phyloP scores from a whole-genome alignment of 2,113 vertebrate genomes.

The Epinephelus moara region DNA sequence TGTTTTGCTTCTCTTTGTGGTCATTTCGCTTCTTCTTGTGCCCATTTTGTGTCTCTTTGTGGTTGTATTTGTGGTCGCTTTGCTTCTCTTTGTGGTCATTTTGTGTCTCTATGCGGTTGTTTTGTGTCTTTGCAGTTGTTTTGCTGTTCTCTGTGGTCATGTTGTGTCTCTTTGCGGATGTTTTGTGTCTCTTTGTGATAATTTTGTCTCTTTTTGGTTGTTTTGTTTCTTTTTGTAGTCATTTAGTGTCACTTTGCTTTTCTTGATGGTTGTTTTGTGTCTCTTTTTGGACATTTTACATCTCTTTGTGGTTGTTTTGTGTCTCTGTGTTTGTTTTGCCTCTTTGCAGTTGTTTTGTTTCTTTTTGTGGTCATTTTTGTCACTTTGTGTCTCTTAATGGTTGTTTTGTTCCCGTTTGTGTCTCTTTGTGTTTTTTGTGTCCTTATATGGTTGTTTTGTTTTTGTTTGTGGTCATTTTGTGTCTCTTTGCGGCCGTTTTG shows the following conservation, averaged over 20 bases:
- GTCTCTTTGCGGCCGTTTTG: background rate
- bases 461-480: no score
- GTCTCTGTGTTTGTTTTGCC: background rate
- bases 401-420: background rate
- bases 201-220: background rate
- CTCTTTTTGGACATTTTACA: background rate
- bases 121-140: no score
- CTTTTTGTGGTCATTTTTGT: no score
- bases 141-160: no score
- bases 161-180: no score
- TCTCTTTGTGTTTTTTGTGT: background rate
- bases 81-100: background rate
- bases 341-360: background rate
- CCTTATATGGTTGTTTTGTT: background rate
- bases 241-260: background rate
- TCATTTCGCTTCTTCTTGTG: background rate
- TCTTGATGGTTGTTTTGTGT: background rate
- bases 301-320: background rate
- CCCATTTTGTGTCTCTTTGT: background rate
- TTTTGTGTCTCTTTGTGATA: no score
- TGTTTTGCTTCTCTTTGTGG: background rate
- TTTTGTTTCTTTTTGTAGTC: background rate
- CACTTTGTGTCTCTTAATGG: background rate
- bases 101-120: background rate
- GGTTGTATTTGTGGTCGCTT: background rate